A percentile compares a stretch with the other conserved stretches of the same genome.
phyloP scores from a whole-genome alignment of 2,797 vertebrate species.

The Mus minutoides region DNA sequence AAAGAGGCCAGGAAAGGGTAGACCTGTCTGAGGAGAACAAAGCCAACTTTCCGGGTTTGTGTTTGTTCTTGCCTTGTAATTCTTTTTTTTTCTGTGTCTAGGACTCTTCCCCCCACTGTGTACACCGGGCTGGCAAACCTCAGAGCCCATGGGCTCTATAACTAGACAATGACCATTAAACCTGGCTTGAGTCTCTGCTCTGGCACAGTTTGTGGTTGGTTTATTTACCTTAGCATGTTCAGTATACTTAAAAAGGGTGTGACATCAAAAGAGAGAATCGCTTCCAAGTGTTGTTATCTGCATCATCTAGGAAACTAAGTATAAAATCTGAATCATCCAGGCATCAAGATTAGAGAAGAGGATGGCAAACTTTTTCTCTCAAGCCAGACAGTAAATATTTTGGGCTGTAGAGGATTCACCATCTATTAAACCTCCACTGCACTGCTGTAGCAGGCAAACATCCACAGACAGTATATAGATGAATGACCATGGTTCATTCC shows the following conservation, averaged over 20 bases:
- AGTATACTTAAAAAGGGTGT: slow-evolving; percentile 2
- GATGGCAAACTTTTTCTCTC: background rate
- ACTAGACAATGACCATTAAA: slow-evolving; percentile 81
- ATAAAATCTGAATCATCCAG: background rate
- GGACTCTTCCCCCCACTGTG: slow-evolving; percentile 37
- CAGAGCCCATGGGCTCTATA: slow-evolving; percentile 71
- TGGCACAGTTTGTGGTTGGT: slow-evolving; percentile 70
- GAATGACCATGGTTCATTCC: background rate
- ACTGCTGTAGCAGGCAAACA: background rate
- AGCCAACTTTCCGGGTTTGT: slow-evolving; percentile 17
- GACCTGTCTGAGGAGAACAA: slow-evolving; percentile 24
- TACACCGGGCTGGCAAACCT: slow-evolving; percentile 68
- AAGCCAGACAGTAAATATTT: background rate
- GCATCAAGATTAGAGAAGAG: background rate
- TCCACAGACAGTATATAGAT: background rate
- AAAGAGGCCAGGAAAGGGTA: slow-evolving; percentile 44
- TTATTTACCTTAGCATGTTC: slow-evolving; percentile 64
- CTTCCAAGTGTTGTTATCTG: background rate
- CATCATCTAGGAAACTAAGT: background rate
- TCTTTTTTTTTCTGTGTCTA: slow-evolving; percentile 25
- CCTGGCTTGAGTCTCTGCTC: slow-evolving; percentile 82
- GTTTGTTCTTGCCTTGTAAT: slow-evolving; percentile 62
- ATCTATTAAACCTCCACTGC: background rate
- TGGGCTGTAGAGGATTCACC: background rate
- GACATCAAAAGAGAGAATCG: background rate